Evolutionary conservation across 1,140 invertebrate genomes (phyloP).

Genomic region (Argopecten irradians): DNA sequence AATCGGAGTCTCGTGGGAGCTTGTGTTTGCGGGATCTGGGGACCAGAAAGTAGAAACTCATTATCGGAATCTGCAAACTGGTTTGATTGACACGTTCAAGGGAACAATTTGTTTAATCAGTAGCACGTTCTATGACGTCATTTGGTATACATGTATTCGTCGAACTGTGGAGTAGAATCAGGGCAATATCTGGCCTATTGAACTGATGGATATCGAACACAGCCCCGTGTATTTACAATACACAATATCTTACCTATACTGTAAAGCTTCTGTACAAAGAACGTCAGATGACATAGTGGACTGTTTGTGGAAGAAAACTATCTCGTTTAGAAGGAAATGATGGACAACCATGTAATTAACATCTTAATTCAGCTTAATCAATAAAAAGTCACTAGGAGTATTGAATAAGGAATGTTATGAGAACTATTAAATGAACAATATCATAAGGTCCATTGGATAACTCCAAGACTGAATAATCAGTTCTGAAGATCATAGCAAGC

Average conservation of each 20-base stretch:
- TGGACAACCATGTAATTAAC: too few species aligned
- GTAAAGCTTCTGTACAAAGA: too few species aligned
- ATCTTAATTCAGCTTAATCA: too few species aligned
- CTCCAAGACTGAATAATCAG: too few species aligned
- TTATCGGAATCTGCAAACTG: background rate
- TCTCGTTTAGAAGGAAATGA: too few species aligned
- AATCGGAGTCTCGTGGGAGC: background rate
- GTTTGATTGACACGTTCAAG: constrained; percentile 9
- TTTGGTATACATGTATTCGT: background rate
- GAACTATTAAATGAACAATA: background rate
- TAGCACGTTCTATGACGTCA: background rate
- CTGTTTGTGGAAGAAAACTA: too few species aligned
- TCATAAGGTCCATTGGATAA: background rate
- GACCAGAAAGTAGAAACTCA: background rate
- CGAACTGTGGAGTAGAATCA: background rate
- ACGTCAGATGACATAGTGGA: too few species aligned
- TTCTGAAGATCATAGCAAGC: too few species aligned
- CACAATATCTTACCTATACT: too few species aligned
- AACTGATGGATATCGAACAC: background rate
- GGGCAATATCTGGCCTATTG: background rate
- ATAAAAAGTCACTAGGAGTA: background rate
- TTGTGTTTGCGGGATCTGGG: background rate
- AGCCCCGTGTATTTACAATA: background rate
- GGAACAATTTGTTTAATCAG: background rate
- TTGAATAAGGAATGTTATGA: background rate